Evolutionary conservation across 2,113 vertebrate genomes (phyloP), one percentile per base, ranked within the genome.

Genomic region (Peromyscus leucopus): DNA sequence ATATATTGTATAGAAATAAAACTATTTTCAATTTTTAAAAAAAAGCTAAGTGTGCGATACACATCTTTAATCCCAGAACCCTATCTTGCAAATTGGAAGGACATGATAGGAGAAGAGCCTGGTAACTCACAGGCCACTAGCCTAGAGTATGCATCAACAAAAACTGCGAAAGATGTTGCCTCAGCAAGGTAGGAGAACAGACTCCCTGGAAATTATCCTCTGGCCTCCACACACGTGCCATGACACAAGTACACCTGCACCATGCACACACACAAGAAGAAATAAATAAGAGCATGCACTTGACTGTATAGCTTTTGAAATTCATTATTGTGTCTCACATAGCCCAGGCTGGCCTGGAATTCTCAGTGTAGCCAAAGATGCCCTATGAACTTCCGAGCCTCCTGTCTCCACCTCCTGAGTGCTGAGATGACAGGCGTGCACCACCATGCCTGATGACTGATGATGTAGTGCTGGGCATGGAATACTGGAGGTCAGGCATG

Each of bases 301-400:
- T 90, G 69, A 90, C 92, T 46, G 33, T 84, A 48, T 67, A 28
- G 13, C 5, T 63, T 96, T 59, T 85, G 51, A 94, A 57, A 96
- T 82, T 67, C 2, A 55, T n/a, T 80, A 36, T 15, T 55, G 22
- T n/a, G 22, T 88, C 63, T 67, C 61, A 86, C 16, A 21, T 33
- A 67, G 39, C 61, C 39, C 83, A 86, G 39, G 26, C 59, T 48
- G 39, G 39, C 83, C 7, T 21, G 12, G 28, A 67, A 33, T 63
- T 65, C 83, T 65, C 24, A 28, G 16, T 46, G 75, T 48, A 65
- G 16, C 15, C 36, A n/a, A 39, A 82, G 71, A 74, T 10, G 71
- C 71, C 57, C 15, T 61, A 55, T 55, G 55, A 55, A 15, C 55
- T 55, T 55, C 55, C 13, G 55, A 55, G 2, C 55, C 13, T 12